These are phyloP conservation scores for Tachysurus fulvidraco DNA, from an alignment of 2,113 vertebrate genomes.

Conservation along the genomic window DNA sequence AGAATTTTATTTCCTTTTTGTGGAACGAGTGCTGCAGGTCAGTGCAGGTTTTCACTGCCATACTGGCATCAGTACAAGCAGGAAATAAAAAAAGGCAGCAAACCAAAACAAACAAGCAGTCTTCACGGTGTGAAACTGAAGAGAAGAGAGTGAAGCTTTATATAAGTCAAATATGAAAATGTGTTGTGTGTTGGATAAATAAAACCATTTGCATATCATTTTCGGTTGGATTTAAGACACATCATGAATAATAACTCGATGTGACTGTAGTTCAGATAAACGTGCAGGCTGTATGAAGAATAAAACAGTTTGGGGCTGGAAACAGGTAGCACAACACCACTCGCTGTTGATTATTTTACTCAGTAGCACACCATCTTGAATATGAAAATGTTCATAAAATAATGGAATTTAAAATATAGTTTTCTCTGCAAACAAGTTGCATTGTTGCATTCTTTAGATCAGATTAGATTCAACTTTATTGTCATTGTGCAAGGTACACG, in stretches of 20 bases:
- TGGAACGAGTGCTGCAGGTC: not conserved
- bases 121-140: not conserved
- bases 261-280: not conserved
- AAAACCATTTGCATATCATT: too few relatives aligned
- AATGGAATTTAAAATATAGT: not conserved
- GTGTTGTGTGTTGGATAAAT: not conserved
- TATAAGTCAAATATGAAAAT: not conserved
- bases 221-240: not conserved
- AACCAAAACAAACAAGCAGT: not conserved
- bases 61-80: constrained; percentile 26
- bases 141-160: not conserved
- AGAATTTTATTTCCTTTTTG: not conserved
- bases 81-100: not conserved
- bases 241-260: not conserved
- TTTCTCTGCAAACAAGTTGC: not conserved
- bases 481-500: too few relatives aligned
- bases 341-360: not conserved
- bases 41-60: not conserved
- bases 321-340: not conserved
- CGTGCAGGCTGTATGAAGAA: not conserved
- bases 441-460: not conserved
- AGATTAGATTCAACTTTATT: too few relatives aligned
- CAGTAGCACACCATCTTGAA: not conserved
- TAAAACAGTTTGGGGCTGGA: not conserved
- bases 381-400: not conserved